Percentiles rank a stretch among this genome's conserved stretches.
phyloP scores from a whole-genome alignment of 2,113 vertebrate genomes.

The Coptodon bakossiorum region DNA sequence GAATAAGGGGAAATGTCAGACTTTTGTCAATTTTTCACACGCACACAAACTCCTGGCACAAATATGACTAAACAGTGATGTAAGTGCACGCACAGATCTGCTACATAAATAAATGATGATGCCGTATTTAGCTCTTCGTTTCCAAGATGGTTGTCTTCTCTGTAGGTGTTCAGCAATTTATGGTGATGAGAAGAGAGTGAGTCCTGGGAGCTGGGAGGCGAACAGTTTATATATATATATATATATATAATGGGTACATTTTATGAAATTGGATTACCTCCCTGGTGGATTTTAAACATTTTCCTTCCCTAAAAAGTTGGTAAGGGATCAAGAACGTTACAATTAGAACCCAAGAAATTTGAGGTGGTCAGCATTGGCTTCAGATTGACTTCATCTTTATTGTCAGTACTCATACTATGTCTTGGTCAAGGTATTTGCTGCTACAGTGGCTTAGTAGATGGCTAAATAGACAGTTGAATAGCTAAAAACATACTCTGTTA shows the following conservation, averaged over 20 bases:
- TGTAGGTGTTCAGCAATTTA: neutral
- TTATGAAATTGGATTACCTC: neutral
- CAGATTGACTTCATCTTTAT: neutral
- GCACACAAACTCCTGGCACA: neutral
- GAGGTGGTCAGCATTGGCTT: neutral
- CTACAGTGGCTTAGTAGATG: neutral
- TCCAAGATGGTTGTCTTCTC: neutral
- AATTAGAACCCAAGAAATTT: neutral
- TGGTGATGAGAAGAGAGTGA: neutral
- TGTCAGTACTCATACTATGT: neutral
- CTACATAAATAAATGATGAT: conserved; percentile 7
- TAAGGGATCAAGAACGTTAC: neutral
- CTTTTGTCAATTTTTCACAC: conserved; percentile 5
- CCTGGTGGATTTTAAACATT: neutral
- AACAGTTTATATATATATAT: neutral
- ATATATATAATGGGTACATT: neutral
- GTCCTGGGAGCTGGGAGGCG: neutral
- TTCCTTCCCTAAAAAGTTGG: neutral
- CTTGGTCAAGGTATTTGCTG: neutral
- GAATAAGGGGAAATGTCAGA: conserved; percentile 21
- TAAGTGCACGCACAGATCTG: neutral
- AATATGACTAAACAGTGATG: neutral
- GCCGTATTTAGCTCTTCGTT: neutral
- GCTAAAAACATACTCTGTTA: neutral
- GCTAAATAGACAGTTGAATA: neutral